A percentile compares a stretch with the other conserved stretches of the same genome.
Conservation (phyloP, 2,797 vertebrate species). For the Gorsachius magnificus region DNA sequence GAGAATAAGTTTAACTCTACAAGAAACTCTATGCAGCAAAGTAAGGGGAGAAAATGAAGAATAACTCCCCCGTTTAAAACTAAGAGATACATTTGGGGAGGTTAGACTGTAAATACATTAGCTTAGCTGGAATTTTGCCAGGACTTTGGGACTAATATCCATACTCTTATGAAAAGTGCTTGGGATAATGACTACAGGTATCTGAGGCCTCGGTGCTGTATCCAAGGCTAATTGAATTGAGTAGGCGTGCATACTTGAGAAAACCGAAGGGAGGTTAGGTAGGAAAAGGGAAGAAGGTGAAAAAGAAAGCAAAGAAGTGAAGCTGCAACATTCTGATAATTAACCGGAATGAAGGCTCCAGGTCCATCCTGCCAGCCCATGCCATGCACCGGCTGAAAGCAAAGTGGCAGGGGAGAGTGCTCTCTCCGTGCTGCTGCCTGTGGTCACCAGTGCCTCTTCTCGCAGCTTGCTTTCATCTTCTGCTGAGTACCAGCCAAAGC, state of each 20-base stretch:
- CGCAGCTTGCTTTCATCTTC: not conserved
- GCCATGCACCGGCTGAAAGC: not conserved
- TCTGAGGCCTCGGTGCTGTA: not conserved
- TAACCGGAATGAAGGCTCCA: not conserved
- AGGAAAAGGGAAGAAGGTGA: conserved; percentile 40
- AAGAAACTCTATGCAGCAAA: not conserved
- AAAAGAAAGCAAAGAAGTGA: conserved; percentile 7
- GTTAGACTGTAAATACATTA: conserved; percentile 52
- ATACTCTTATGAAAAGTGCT: conserved; percentile 57
- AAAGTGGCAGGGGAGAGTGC: not conserved
- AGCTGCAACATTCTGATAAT: conserved; percentile 12
- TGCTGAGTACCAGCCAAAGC: not conserved
- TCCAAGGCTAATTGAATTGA: conserved; percentile 65
- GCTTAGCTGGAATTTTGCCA: conserved; percentile 57
- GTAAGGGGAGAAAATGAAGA: conserved; percentile 10
- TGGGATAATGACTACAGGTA: conserved; percentile 57
- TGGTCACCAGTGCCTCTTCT: not conserved
- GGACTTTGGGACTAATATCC: conserved; percentile 61
- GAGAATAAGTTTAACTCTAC: conserved; percentile 20
- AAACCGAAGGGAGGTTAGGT: conserved; percentile 32
- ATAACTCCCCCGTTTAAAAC: conserved; percentile 29
- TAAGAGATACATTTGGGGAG: conserved; percentile 15
- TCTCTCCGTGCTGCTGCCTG: not conserved
- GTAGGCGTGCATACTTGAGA: conserved; percentile 38
- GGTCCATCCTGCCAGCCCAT: not conserved